Percentiles rank a stretch among this genome's conserved stretches.
phyloP scores from a whole-genome alignment of 2,888 invertebrate genomes.

The Nasonia oneida region DNA sequence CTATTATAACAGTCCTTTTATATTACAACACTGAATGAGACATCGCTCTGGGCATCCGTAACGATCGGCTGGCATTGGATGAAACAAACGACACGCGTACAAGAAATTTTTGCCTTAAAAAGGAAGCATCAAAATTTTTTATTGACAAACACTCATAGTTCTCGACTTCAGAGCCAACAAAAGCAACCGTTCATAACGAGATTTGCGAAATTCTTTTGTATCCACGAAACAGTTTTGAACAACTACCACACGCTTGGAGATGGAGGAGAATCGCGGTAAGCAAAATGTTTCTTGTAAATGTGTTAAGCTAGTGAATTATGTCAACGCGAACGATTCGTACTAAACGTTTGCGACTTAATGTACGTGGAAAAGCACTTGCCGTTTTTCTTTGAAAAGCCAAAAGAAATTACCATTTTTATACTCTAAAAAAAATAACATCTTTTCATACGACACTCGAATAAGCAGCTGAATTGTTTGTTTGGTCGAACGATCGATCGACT shows the following conservation, averaged over 20 bases:
- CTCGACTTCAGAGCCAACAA: neutral
- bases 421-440: constrained; percentile 7
- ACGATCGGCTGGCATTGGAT: neutral
- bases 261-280: constrained; percentile 19
- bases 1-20: neutral
- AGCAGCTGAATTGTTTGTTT: neutral
- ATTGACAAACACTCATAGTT: neutral
- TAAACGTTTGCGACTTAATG: constrained; percentile 23
- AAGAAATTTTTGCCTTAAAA: constrained; percentile 51
- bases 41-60: neutral
- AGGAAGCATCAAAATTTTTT: constrained; percentile 37
- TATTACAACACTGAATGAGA: neutral
- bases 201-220: neutral
- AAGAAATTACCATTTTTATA: constrained; percentile 37
- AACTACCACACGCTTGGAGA: neutral
- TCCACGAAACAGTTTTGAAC: constrained; percentile 22
- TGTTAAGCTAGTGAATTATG: constrained; percentile 53
- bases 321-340: constrained; percentile 47
- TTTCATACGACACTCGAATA: constrained; percentile 14
- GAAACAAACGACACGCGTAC: constrained; percentile 35
- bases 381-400: constrained; percentile 36
- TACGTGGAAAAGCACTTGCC: constrained; percentile 27
- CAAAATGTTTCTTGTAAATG: constrained; percentile 59
- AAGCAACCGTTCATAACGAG: neutral
- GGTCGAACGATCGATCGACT: neutral